Percentiles rank a stretch among this genome's conserved stretches.
phyloP scores from a whole-genome alignment of 2,113 vertebrate genomes.

The Leptobrachium ailaonicum region DNA sequence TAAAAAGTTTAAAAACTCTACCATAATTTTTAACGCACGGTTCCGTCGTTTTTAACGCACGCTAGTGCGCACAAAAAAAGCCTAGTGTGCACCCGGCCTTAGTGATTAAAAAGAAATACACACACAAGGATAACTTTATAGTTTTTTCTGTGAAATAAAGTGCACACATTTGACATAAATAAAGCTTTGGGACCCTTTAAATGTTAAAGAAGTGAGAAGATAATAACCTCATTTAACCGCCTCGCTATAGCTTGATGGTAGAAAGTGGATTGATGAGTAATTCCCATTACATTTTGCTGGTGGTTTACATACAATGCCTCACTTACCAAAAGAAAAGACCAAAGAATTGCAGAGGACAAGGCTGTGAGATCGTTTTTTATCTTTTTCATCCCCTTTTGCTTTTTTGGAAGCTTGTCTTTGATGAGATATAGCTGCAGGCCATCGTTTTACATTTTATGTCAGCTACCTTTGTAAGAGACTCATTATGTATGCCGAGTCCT shows the following conservation, averaged over 20 bases:
- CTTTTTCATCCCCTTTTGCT: constrained; percentile 52
- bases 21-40: no score
- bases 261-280: constrained; percentile 77
- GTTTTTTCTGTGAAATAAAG: constrained; percentile 39
- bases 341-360: constrained; percentile 67
- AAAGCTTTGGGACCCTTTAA: constrained; percentile 52
- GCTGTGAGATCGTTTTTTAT: constrained; percentile 50
- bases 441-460: constrained; percentile 90
- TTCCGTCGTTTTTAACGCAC: no score
- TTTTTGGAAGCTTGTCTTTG: constrained; percentile 79
- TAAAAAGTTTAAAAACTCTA: no score
- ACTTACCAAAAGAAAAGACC: constrained; percentile 85
- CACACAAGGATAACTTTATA: no score
- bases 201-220: constrained; percentile 56
- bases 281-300: constrained; percentile 81
- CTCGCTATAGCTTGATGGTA: constrained; percentile 79
- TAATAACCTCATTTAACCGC: constrained; percentile 80
- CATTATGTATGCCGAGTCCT: constrained; percentile 87
- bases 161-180: constrained; percentile 32
- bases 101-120: no score
- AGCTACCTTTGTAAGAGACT: constrained; percentile 81
- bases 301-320: constrained; percentile 81
- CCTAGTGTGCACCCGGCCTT: no score
- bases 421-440: constrained; percentile 87
- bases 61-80: no score